Percentiles rank a stretch among this genome's conserved stretches.
These are phyloP conservation scores for Chelonia mydas DNA, from an alignment of 2,797 vertebrate species.

Conservation along the genomic window DNA sequence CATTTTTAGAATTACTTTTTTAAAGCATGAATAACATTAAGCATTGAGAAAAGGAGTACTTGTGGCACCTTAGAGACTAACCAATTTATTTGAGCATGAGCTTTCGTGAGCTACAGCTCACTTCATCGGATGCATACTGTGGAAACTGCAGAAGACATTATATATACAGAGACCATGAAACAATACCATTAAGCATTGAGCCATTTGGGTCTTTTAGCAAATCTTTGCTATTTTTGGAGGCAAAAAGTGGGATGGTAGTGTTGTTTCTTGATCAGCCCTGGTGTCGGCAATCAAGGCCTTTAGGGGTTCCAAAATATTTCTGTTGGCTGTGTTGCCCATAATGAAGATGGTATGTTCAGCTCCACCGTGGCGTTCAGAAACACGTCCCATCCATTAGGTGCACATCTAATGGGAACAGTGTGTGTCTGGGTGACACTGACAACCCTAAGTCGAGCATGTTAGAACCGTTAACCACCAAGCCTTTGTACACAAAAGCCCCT, in stretches of 20 bases:
- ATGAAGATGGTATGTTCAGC: not conserved
- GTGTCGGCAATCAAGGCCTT: not conserved
- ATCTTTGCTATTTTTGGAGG: not conserved
- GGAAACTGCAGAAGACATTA: too few species aligned
- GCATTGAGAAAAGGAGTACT: too few species aligned
- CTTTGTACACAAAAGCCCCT: not conserved
- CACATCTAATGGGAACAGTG: not conserved
- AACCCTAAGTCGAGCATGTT: not conserved
- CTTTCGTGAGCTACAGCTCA: too few species aligned
- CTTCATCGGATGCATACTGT: too few species aligned
- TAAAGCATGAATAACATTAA: not conserved
- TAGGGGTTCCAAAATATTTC: not conserved
- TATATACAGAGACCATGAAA: too few species aligned
- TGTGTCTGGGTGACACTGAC: not conserved
- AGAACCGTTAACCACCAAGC: not conserved
- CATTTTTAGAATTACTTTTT: not conserved
- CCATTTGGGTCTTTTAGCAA: not conserved
- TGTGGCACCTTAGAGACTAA: too few species aligned
- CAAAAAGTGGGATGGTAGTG: not conserved
- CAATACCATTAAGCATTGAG: not conserved
- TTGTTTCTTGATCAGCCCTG: not conserved
- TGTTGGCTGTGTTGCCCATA: not conserved
- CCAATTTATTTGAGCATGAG: too few species aligned
- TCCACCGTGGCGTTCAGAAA: not conserved
- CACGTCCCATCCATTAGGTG: not conserved